Conservation (phyloP, 2,113 vertebrate genomes). For the Grammatotria lemairii region DNA sequence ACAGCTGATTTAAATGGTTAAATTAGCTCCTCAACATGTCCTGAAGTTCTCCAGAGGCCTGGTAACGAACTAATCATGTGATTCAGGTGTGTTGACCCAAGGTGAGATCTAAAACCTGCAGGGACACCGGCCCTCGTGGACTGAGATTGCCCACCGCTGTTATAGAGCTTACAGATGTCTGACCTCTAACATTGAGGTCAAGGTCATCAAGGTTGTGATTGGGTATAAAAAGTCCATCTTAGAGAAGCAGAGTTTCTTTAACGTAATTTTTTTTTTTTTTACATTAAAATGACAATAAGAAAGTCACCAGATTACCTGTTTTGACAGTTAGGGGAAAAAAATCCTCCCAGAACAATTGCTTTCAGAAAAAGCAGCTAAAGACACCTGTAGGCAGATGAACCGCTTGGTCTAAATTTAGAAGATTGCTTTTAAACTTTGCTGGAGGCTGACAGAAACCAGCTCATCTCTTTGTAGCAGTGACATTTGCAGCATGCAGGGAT, state of each 20-base stretch:
- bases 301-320: background rate
- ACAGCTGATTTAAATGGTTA: no score
- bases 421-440: background rate
- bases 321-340: accelerated
- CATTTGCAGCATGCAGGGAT: background rate
- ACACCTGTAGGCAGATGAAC: background rate
- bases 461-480: background rate
- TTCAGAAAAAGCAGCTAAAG: background rate
- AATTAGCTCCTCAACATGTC: no score
- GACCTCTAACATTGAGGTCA: background rate
- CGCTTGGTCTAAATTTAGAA: background rate
- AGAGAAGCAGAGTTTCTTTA: background rate
- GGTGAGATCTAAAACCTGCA: no score
- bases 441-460: background rate
- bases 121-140: no score
- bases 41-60: no score
- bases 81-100: no score
- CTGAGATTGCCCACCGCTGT: no score
- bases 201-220: background rate
- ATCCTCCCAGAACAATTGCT: background rate
- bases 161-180: background rate
- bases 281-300: background rate
- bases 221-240: background rate
- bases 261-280: background rate
- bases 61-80: no score